These are phyloP conservation scores for Oceanodroma tethys DNA, from an alignment of 2,113 vertebrate species.

Conservation along the genomic window DNA sequence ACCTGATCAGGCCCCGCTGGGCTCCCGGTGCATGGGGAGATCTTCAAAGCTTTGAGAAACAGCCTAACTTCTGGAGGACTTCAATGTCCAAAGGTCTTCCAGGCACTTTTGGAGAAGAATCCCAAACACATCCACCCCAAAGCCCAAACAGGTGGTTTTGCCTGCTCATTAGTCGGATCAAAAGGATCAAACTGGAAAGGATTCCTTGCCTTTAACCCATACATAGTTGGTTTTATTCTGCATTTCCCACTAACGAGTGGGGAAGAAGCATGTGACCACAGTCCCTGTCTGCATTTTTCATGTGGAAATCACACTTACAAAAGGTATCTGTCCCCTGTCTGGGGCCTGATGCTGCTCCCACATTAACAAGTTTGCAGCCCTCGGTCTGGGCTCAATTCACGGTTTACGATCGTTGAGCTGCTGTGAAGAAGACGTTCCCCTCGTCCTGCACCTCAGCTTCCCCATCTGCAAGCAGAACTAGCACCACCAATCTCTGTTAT, in stretches of 20 bases:
- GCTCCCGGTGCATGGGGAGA: no score
- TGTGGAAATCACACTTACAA: not conserved
- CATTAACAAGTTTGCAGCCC: not conserved
- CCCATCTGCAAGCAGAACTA: not conserved
- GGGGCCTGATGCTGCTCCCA: not conserved
- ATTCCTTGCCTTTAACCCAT: not conserved
- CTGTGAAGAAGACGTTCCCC: not conserved
- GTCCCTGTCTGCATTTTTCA: not conserved
- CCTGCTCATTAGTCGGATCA: accelerated
- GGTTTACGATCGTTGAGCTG: not conserved
- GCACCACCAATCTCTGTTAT: accelerated
- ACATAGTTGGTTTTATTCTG: not conserved
- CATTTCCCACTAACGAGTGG: not conserved
- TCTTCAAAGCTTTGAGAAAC: not conserved
- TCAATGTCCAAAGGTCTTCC: accelerated
- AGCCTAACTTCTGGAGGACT: not conserved
- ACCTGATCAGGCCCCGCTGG: no score
- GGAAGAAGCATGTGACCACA: not conserved
- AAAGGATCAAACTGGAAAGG: not conserved
- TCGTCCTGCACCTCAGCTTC: not conserved
- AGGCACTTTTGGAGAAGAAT: not conserved
- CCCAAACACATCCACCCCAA: not conserved
- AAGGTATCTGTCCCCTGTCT: not conserved
- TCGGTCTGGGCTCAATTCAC: accelerated
- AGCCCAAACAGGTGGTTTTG: accelerated